Base-by-base conservation (phyloP, 2,113 vertebrate species). In the Paedocypris sp. region DNA sequence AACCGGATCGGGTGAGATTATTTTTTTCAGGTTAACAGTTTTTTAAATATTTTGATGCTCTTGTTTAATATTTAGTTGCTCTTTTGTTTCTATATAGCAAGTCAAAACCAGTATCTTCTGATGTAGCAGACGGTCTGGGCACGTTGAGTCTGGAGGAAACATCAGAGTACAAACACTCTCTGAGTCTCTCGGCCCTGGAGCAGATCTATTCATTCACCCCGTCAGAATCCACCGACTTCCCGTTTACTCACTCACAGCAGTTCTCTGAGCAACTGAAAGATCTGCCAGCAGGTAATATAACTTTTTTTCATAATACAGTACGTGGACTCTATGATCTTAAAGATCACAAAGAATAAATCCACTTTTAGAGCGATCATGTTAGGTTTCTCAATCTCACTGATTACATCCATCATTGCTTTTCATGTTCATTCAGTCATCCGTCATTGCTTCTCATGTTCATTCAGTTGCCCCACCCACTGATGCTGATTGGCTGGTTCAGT, bases 221-320 rank as follows among this genome's bases (percentile, higher is more conserved):
- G 1, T 8, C 59, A 0, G 82, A 76, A 2, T 54, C 79, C 5
- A 59, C 70, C 0, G 3, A 63, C 22, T 86, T 84, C 48, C 82
- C 83, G 1, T 43, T 80, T 1, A 60, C 45, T 1, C 79, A 86
- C 65, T 73, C 62, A 38, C 64, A 81, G 6, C 19, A 66, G 19
- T 93, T 96, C 67, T 66, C 1, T 3, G 60, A 80, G 25, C 85
- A 79, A 68, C 78, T 93, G 29, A 66, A 79, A 43, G 75, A 74
- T 23, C 82, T 95, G 19, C 90, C 93, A 3, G 12, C 41, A 2
- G 91, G 93, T 94, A 75, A 58, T n/a, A 7, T n/a, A n/a, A 23
- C 2, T 10, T 2, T 3, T 26, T 19, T 5, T 11, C 8, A 9
- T 28, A 26, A 1, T 10, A 18, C n/a, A 6, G 8, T 12, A n/a